Base-by-base conservation (phyloP, 1,140 invertebrate genomes). In the Cataglyphis hispanica region DNA sequence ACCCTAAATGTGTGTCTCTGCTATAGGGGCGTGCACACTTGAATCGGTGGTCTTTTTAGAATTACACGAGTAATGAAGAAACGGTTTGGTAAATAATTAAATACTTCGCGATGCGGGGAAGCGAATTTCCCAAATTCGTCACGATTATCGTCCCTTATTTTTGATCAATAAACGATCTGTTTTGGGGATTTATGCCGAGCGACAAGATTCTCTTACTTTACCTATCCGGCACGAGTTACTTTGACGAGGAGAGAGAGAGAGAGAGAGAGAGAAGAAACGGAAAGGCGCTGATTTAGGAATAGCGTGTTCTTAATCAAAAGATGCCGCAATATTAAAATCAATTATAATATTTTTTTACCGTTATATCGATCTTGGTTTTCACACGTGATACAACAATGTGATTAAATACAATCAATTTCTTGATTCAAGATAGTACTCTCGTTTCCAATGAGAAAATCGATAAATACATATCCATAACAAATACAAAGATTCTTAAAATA, bases 121-220 rank as follows among this genome's bases (percentile, higher is more conserved):
- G 92, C 92, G 93, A 93, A 91, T 91, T 92, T 89, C 89, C 93
- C 66, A 22, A 70, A 31, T 81, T 69, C 76, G 76, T 80, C 90
- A 93, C 92, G 92, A 93, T 92, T 92, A 93, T 92, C 92, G 84
- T 93, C 93, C 92, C 92, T 93, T 94, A 93, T 91, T 93, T 93
- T 93, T 91, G 91, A 94, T 91, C 92, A 93, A 93, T 93, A 92
- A 94, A 93, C 90, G 92, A 93, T 93, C 93, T 93, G 90, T 93
- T 93, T 92, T 94, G 91, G 92, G 91, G 92, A 93, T 92, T 92
- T 90, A 89, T 85, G 88, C 61, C 70, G 90, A 83, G 37, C 67
- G 78, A 83, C 16, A 72, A 25, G 66, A 74, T 25, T 83, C 56
- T 74, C 40, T 74, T 72, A 74, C 67, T 60, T 83, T 37, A 56